Base-by-base conservation (phyloP, 2,888 invertebrate species). In the Agelastica alni region DNA sequence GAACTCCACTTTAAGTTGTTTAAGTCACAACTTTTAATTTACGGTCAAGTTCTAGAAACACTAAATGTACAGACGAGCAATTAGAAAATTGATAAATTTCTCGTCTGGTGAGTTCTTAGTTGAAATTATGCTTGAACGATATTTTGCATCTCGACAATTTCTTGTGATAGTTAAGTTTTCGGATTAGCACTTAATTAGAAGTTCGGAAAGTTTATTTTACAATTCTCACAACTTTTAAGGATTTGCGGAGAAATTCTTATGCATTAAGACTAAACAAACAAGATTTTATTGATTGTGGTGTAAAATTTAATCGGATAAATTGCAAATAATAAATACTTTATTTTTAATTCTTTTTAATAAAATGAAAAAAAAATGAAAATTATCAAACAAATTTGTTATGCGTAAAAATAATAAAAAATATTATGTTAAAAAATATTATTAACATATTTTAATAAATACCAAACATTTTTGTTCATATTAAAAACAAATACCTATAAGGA, bases 1-100 rank as follows among this genome's bases (percentile, higher is more conserved):
- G 43, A 64, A 59, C 61, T 64, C 61, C 56, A 55, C 56, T 55
- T 58, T 51, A 61, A 66, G 59, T 66, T 67, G 59, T 64, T 64
- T 59, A 65, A 66, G 65, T 65, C 65, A 59, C 68, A 67, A 67
- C 63, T 69, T 69, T 67, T 65, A 69, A 69, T 69, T 68, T 67
- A 69, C 66, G 68, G 66, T 66, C 67, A 66, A 67, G 58, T 66
- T 61, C 62, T 58, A 59, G 64, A 63, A 65, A 65, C 63, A 65
- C 61, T 62, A 60, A 66, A 63, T 62, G 59, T 62, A 64, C 64
- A 60, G 62, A 53, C 45, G 60, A 57, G 64, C 67, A 68, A 68
- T 68, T 67, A 67, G 64, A 66, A 65, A 67, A 67, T 67, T 65
- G 65, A 67, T 61, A 61, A 58, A 56, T 60, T 49, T n/a, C 28